Evolutionary conservation across 1,140 invertebrate species (phyloP).

Genomic region (Acromyrmex heyeri): DNA sequence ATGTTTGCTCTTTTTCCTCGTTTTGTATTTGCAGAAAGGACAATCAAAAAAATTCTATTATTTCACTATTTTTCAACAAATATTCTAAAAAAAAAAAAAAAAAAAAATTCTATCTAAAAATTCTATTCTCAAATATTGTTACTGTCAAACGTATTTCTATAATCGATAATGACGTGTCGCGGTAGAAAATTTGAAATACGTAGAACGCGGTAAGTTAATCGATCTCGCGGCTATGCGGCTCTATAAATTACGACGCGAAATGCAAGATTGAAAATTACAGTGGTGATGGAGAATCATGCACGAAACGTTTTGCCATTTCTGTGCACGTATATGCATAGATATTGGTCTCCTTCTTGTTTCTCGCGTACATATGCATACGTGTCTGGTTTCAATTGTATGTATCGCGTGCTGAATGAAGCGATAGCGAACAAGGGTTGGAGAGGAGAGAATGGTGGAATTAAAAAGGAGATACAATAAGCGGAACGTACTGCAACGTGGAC

Average conservation of each 20-base stretch:
- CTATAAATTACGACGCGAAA: slow-evolving; percentile 14
- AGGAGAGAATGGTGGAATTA: background rate
- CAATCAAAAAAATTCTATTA: background rate
- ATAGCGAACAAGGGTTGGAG: slow-evolving; percentile 12
- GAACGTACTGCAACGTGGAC: background rate
- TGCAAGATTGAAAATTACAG: slow-evolving; percentile 26
- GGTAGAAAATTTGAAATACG: background rate
- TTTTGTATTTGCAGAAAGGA: background rate
- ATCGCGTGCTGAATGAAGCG: slow-evolving; percentile 33
- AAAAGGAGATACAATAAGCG: slow-evolving; percentile 37
- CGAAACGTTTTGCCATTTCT: slow-evolving; percentile 4
- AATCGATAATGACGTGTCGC: background rate
- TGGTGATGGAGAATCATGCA: background rate
- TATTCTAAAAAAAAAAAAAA: background rate
- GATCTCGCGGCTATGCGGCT: too few species aligned
- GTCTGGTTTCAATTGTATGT: slow-evolving; percentile 36
- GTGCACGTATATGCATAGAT: background rate
- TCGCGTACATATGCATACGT: background rate
- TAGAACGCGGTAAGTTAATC: background rate
- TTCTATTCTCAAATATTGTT: too few species aligned
- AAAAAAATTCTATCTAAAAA: background rate
- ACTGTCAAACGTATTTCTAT: background rate
- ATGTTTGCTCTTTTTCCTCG: background rate
- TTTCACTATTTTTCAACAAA: background rate
- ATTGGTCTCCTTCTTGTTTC: background rate